phyloP scores from a whole-genome alignment of 2,888 invertebrate genomes.

The Euphydryas editha region DNA sequence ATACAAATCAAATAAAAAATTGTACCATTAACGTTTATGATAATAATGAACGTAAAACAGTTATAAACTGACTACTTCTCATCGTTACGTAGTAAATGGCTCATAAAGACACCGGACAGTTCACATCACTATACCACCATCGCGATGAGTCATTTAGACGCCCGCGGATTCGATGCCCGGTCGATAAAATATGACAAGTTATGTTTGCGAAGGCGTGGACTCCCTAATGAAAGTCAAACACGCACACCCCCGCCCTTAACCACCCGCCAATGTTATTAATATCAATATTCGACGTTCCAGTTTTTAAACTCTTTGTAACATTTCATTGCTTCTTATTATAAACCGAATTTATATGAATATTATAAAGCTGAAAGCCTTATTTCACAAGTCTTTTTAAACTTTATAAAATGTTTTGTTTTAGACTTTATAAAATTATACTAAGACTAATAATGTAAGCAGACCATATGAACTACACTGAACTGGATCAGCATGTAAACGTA shows the following conservation, averaged over 20 bases:
- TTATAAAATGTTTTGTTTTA: too few species aligned
- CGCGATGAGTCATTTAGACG: slow-evolving; percentile 11
- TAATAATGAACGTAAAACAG: slow-evolving; percentile 27
- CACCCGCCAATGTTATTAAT: slow-evolving; percentile 45
- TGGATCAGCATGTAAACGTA: too few species aligned
- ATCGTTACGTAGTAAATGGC: slow-evolving; percentile 17
- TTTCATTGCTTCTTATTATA: slow-evolving; percentile 24
- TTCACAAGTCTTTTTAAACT: too few species aligned
- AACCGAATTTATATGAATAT: slow-evolving; percentile 5
- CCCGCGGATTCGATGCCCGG: slow-evolving; percentile 27
- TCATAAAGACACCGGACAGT: slow-evolving; percentile 25
- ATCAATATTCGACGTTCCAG: slow-evolving; percentile 41
- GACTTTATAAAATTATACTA: too few species aligned
- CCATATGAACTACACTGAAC: too few species aligned
- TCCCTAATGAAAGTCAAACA: slow-evolving; percentile 77
- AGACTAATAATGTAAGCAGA: too few species aligned
- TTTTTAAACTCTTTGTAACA: slow-evolving; percentile 26
- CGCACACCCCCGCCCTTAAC: slow-evolving; percentile 65
- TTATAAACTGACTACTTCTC: slow-evolving; percentile 22
- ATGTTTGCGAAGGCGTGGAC: slow-evolving; percentile 59
- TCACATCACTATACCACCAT: slow-evolving; percentile 18
- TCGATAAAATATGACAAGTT: slow-evolving; percentile 44
- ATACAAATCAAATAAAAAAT: neutral
- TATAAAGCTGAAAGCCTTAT: too few species aligned
- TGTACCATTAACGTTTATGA: slow-evolving; percentile 1